phyloP scores from a whole-genome alignment of 2,797 vertebrate species.

The Aphelocoma californica region DNA sequence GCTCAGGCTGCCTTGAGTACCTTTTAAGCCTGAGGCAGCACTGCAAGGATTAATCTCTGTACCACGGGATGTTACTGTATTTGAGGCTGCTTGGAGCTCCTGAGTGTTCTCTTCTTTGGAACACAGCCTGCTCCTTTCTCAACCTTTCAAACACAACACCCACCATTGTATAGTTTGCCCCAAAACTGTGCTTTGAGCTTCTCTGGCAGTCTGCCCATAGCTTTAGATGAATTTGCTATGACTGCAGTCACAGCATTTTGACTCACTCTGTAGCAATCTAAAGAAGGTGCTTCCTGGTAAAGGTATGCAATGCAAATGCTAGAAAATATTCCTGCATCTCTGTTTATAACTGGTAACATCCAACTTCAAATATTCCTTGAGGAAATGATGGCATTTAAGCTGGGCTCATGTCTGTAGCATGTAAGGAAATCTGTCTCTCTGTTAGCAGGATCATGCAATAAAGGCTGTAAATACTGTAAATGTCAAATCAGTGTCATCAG shows the following conservation, averaged over 20 bases:
- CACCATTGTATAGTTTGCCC: neutral
- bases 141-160: neutral
- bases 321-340: neutral
- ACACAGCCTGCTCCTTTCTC: neutral
- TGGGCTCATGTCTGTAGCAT: neutral
- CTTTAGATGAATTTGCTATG: neutral
- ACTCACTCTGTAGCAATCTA: neutral
- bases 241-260: neutral
- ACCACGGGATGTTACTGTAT: neutral
- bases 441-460: neutral
- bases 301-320: neutral
- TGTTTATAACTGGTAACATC: neutral
- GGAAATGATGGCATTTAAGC: neutral
- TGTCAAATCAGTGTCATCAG: neutral
- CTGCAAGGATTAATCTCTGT: neutral
- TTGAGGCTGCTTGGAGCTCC: neutral
- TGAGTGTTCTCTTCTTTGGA: neutral
- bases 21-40: neutral
- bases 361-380: neutral
- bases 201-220: neutral
- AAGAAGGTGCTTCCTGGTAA: neutral
- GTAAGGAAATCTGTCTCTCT: neutral
- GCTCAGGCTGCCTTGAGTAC: neutral
- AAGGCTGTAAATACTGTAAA: neutral
- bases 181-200: neutral